These are phyloP conservation scores for Battus philenor DNA, from an alignment of 1,140 invertebrate genomes.

Conservation along the genomic window DNA sequence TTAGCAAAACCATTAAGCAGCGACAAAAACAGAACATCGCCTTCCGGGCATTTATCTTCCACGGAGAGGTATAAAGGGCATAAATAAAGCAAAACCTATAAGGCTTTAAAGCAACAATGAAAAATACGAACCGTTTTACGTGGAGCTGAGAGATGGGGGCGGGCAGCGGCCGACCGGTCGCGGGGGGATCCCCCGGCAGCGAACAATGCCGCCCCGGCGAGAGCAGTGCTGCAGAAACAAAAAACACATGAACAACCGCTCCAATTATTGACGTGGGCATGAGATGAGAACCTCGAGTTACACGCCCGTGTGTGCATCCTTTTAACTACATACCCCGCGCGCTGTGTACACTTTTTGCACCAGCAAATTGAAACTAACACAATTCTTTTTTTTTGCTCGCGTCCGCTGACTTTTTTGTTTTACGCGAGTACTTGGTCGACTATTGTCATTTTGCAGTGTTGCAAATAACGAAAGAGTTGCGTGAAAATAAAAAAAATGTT, in stretches of 20 bases:
- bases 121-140: slow-evolving; percentile 72
- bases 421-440: background rate
- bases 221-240: slow-evolving; percentile 62
- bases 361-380: slow-evolving; percentile 16
- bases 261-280: slow-evolving; percentile 70
- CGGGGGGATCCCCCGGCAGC: slow-evolving; percentile 31
- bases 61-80: slow-evolving; percentile 59
- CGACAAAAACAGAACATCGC: slow-evolving; percentile 59
- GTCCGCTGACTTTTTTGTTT: slow-evolving; percentile 3
- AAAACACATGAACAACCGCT: slow-evolving; percentile 67
- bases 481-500: background rate
- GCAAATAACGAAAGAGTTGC: background rate
- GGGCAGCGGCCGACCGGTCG: slow-evolving; percentile 20
- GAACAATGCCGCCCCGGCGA: slow-evolving; percentile 56
- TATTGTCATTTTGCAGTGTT: slow-evolving; percentile 11
- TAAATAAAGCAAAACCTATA: slow-evolving; percentile 74
- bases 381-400: slow-evolving; percentile 12
- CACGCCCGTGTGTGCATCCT: slow-evolving; percentile 22
- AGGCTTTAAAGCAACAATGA: slow-evolving; percentile 73
- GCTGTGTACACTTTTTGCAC: slow-evolving; percentile 13
- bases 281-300: slow-evolving; percentile 45
- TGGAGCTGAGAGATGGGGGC: slow-evolving; percentile 33
- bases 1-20: slow-evolving; percentile 37
- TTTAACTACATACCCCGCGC: slow-evolving; percentile 13
- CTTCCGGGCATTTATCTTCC: slow-evolving; percentile 62